Evolutionary conservation across 2,888 invertebrate species (phyloP).

Genomic region (Ophioninae sp.): DNA sequence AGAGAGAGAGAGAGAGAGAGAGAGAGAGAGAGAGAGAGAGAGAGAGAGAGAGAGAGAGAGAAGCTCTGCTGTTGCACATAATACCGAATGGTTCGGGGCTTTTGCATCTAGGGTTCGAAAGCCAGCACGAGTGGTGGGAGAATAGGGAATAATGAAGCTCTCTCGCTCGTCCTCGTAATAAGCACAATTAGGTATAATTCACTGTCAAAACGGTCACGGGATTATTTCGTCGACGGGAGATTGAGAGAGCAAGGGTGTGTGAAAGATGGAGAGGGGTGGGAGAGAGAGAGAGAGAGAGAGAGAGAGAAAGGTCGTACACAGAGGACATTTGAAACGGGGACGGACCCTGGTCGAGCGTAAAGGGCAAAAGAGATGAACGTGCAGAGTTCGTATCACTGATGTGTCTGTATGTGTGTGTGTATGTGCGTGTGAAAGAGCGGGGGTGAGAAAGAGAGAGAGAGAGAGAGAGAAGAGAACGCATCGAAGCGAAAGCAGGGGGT

Average conservation of each 20-base stretch:
- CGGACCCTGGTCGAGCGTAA: constrained; percentile 30
- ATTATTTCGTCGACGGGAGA: constrained; percentile 71
- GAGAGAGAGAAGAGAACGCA: constrained; percentile 23
- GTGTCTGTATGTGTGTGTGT: constrained; percentile 11
- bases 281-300: constrained; percentile 23
- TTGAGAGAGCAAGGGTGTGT: constrained; percentile 30
- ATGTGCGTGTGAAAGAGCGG: constrained; percentile 14
- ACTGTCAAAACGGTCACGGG: constrained; percentile 72
- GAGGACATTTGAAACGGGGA: constrained; percentile 37
- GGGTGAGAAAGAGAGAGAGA: constrained; percentile 19
- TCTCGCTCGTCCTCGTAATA: constrained; percentile 70
- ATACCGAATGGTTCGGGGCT: constrained; percentile 43
- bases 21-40: constrained; percentile 14
- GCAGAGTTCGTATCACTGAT: constrained; percentile 9
- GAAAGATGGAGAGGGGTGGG: constrained; percentile 1
- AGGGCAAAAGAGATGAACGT: constrained; percentile 15
- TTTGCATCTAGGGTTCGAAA: constrained; percentile 35
- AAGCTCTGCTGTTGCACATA: constrained; percentile 11
- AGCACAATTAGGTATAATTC: constrained; percentile 76
- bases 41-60: neutral
- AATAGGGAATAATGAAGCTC: constrained; percentile 73
- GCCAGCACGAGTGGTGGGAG: constrained; percentile 55
- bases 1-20: constrained; percentile 3
- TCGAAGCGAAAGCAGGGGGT: constrained; percentile 30
- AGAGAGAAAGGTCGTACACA: constrained; percentile 44